These are phyloP conservation scores for Lepeophtheirus nordmannii DNA, from an alignment of 2,888 invertebrate species.

Conservation along the genomic window DNA sequence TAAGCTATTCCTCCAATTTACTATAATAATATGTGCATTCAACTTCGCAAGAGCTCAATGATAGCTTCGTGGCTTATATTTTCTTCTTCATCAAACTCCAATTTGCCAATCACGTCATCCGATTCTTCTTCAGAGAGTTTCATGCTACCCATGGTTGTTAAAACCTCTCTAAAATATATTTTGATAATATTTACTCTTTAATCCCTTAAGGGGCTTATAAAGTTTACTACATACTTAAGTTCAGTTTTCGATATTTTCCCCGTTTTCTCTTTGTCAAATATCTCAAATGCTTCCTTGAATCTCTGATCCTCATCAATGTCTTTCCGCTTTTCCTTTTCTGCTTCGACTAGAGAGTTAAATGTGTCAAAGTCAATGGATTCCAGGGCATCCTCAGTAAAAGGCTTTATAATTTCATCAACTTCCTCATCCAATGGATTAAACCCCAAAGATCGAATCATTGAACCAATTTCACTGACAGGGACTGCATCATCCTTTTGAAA, in stretches of 20 bases:
- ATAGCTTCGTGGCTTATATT: too few species aligned
- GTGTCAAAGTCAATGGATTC: not conserved
- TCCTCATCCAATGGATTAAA: constrained; percentile 7
- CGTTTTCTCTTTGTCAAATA: constrained; percentile 4
- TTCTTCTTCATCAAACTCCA: too few species aligned
- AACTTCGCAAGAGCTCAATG: too few species aligned
- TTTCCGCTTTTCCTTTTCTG: not conserved
- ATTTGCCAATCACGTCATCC: too few species aligned
- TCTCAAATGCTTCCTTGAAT: constrained; percentile 1
- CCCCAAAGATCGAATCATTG: constrained; percentile 3
- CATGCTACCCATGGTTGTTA: too few species aligned
- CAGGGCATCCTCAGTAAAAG: not conserved
- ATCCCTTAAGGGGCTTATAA: too few species aligned
- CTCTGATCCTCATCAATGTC: not conserved
- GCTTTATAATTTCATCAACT: constrained; percentile 2
- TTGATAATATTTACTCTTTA: too few species aligned
- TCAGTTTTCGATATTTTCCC: constrained; percentile 12
- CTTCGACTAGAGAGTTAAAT: not conserved
- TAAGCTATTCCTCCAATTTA: too few species aligned
- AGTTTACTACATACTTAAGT: constrained; percentile 4
- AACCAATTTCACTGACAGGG: constrained; percentile 9
- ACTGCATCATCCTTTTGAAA: not conserved
- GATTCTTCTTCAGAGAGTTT: too few species aligned
- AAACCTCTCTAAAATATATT: too few species aligned
- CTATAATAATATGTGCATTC: too few species aligned